phyloP scores from a whole-genome alignment of 1,140 invertebrate species.

The Eriosoma lanigerum region DNA sequence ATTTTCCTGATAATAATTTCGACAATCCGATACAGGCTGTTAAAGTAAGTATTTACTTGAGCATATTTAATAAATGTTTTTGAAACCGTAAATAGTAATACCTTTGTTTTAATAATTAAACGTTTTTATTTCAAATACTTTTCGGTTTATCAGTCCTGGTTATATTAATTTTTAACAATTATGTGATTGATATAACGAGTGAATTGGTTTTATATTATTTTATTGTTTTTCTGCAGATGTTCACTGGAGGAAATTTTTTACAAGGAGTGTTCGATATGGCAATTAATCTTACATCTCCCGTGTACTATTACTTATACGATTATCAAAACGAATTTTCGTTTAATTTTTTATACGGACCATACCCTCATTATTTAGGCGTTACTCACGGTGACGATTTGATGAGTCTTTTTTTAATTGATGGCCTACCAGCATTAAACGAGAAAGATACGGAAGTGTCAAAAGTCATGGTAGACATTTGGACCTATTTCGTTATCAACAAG shows the following conservation, averaged over 20 bases:
- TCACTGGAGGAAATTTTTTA: background rate
- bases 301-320: background rate
- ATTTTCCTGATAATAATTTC: background rate
- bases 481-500: constrained; percentile 46
- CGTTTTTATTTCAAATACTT: too few relatives aligned
- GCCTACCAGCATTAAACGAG: background rate
- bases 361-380: background rate
- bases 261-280: background rate
- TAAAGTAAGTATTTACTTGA: background rate
- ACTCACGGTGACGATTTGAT: constrained; percentile 53
- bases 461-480: constrained; percentile 51
- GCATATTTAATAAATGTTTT: background rate
- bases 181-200: too few relatives aligned
- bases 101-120: too few relatives aligned
- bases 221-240: background rate
- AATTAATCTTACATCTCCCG: background rate
- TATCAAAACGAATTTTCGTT: background rate
- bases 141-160: too few relatives aligned
- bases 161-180: too few relatives aligned
- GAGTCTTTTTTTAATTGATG: constrained; percentile 21
- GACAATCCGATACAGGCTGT: background rate
- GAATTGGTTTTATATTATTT: too few relatives aligned
- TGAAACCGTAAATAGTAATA: background rate
- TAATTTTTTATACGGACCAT: background rate
- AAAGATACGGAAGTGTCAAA: constrained; percentile 47